These are phyloP conservation scores for Nycticebus coucang DNA, from an alignment of 2,113 vertebrate species.

Conservation along the genomic window DNA sequence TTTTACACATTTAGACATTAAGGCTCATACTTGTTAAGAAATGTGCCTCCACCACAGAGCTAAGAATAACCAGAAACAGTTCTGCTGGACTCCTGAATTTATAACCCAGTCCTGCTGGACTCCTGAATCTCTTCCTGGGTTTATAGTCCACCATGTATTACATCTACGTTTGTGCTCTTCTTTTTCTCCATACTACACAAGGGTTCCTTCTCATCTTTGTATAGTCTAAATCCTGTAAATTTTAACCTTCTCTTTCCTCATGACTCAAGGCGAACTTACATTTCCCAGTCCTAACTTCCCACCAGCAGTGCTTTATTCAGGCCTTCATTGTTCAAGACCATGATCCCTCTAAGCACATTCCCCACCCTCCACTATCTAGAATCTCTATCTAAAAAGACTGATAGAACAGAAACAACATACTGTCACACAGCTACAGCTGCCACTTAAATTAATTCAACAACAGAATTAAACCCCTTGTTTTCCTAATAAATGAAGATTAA, in stretches of 20 bases:
- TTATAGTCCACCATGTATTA: not conserved
- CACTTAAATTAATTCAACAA: constrained; percentile 24
- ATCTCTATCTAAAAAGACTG: not conserved
- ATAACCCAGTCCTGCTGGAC: not conserved
- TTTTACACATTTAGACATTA: not conserved
- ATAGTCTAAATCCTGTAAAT: constrained; percentile 29
- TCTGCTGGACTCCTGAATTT: not conserved
- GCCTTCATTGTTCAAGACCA: not conserved
- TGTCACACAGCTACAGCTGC: not conserved
- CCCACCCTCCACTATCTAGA: not conserved
- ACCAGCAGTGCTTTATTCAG: not conserved
- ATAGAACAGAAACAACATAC: constrained; percentile 41
- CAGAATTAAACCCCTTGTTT: constrained; percentile 7
- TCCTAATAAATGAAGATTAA: not conserved
- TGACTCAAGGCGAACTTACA: not conserved
- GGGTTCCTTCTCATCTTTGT: not conserved
- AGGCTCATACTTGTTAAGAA: not conserved
- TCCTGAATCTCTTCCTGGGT: not conserved
- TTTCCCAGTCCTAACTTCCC: not conserved
- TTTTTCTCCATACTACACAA: not conserved
- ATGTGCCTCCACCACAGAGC: not conserved
- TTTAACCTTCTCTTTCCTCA: not conserved
- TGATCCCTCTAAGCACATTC: not conserved
- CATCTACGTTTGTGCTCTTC: not conserved
- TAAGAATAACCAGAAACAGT: not conserved